phyloP scores from a whole-genome alignment of 2,888 invertebrate genomes.

The Eupithecia pulchellata region DNA sequence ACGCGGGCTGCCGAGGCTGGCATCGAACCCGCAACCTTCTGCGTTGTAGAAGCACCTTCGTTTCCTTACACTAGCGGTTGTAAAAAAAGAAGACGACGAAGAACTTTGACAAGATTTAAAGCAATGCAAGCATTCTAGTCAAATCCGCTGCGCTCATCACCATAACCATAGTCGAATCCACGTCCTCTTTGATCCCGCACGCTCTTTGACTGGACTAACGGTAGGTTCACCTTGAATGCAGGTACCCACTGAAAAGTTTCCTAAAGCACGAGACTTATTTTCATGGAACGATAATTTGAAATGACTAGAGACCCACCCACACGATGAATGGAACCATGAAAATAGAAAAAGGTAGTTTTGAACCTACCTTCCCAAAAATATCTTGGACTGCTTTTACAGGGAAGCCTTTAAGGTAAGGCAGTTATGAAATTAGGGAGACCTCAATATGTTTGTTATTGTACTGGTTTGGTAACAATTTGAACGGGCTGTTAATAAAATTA shows the following conservation, averaged over 20 bases:
- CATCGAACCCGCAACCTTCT: too few relatives aligned
- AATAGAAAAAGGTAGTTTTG: background rate
- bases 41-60: too few relatives aligned
- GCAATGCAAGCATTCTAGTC: too few relatives aligned
- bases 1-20: too few relatives aligned
- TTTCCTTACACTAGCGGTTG: too few relatives aligned
- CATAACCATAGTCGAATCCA: background rate
- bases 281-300: conserved; percentile 20
- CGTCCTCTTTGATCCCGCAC: conserved; percentile 58
- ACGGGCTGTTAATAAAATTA: too few relatives aligned
- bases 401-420: background rate
- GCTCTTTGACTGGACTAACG: conserved; percentile 64
- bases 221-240: conserved; percentile 61
- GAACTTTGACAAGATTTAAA: too few relatives aligned
- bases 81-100: too few relatives aligned
- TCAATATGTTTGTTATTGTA: too few relatives aligned
- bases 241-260: conserved; percentile 50
- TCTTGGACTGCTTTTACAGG: background rate
- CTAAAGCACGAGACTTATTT: conserved; percentile 35
- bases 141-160: conserved; percentile 9
- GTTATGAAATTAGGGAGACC: background rate
- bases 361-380: background rate
- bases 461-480: too few relatives aligned
- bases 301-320: conserved; percentile 5
- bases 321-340: background rate